These are phyloP conservation scores for Castor canadensis DNA, from an alignment of 2,113 vertebrate genomes.

Conservation along the genomic window DNA sequence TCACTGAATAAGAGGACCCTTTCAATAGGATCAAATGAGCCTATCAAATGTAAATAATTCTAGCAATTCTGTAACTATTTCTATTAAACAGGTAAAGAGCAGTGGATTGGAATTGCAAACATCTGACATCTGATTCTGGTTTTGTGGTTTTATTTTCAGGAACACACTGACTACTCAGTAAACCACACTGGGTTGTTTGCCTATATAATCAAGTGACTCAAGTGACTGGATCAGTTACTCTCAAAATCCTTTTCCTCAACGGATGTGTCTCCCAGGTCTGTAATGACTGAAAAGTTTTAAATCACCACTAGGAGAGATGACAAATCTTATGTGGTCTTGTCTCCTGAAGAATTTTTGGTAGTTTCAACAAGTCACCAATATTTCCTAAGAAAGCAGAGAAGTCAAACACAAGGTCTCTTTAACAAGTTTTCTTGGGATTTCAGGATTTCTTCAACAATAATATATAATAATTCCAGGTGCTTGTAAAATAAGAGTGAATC, in stretches of 20 bases:
- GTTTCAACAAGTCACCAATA: not conserved
- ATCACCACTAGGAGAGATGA: not conserved
- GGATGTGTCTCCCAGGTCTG: not conserved
- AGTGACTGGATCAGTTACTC: not conserved
- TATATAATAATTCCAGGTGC: not conserved
- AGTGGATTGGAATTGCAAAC: not conserved
- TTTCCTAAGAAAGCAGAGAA: slow-evolving; percentile 14
- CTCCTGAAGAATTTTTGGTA: not conserved
- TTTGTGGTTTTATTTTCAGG: not conserved
- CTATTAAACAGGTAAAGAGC: not conserved
- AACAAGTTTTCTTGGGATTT: not conserved
- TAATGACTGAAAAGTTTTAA: slow-evolving; percentile 10
- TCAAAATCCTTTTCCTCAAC: not conserved
- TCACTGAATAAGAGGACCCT: not conserved
- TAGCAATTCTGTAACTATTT: not conserved
- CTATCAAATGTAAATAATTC: not conserved
- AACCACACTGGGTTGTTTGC: not conserved
- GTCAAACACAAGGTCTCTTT: not conserved
- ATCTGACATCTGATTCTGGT: not conserved
- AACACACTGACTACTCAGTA: not conserved
- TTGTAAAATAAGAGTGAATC: not conserved
- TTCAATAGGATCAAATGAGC: not conserved
- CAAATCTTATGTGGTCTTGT: not conserved
- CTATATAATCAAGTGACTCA: not conserved
- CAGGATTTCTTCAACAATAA: not conserved